Conservation (phyloP, 2,888 invertebrate species). For the Pachycephus smyrnensis region DNA sequence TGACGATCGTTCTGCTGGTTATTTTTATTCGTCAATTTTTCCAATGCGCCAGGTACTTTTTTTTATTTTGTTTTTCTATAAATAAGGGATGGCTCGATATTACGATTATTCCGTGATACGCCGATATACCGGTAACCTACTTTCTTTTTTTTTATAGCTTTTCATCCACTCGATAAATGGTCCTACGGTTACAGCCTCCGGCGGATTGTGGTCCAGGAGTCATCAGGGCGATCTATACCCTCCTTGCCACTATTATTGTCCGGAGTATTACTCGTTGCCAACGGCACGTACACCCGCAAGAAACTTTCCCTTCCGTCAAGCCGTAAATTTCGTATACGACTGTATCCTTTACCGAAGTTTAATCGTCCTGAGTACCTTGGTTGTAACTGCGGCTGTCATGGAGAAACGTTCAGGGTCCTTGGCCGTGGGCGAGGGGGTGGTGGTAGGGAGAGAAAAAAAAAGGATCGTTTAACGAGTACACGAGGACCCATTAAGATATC, state of each 20-base stretch:
- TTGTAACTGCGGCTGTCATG: neutral
- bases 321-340: conserved; percentile 4
- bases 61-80: too few species aligned
- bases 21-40: neutral
- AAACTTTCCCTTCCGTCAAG: neutral
- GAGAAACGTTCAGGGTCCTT: neutral
- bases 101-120: neutral
- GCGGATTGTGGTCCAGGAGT: neutral
- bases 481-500: conserved; percentile 6
- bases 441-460: neutral
- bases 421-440: neutral
- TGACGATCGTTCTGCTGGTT: neutral
- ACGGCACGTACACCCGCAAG: neutral
- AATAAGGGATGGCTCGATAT: neutral
- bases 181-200: neutral
- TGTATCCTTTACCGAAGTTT: neutral
- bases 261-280: neutral
- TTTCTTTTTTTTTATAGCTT: neutral
- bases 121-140: neutral
- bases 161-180: neutral
- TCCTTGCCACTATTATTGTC: neutral
- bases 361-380: neutral
- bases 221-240: neutral
- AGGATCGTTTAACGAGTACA: conserved; percentile 3
- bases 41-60: too few species aligned